These are phyloP conservation scores for Chloromyia formosa DNA, from an alignment of 2,888 invertebrate genomes.

Conservation along the genomic window DNA sequence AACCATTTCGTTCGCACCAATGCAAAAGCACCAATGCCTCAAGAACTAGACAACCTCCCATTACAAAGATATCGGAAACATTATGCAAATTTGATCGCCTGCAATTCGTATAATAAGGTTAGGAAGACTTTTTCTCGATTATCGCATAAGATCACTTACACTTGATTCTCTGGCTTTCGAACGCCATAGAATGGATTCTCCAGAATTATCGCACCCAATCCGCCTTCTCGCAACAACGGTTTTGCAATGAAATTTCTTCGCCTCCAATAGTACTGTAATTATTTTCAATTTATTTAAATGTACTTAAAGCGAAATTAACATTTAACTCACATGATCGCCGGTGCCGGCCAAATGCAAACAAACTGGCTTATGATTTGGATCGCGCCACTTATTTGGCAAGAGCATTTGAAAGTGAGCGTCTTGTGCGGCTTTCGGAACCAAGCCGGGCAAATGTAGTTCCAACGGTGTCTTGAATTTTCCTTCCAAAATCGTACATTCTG, in stretches of 20 bases:
- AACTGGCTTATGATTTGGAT: conserved; percentile 76
- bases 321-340: conserved; percentile 88
- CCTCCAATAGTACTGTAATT: conserved; percentile 84
- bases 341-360: conserved; percentile 97
- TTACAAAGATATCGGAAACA: conserved; percentile 97
- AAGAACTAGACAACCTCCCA: conserved; percentile 96
- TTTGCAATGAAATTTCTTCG: conserved; percentile 89
- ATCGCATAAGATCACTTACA: conserved; percentile 67
- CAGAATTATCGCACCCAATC: conserved; percentile 91
- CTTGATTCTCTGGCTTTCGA: conserved; percentile 87
- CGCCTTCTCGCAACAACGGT: conserved; percentile 86
- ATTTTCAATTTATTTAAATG: not conserved
- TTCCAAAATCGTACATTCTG: conserved; percentile 80
- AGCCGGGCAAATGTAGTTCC: conserved; percentile 81
- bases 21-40: conserved; percentile 91
- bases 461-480: conserved; percentile 91
- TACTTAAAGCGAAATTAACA: conserved; percentile 15
- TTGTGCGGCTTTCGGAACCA: conserved; percentile 84
- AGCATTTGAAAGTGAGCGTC: conserved; percentile 86
- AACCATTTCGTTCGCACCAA: conserved; percentile 92
- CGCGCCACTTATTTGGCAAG: conserved; percentile 82
- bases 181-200: conserved; percentile 97
- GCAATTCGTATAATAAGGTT: conserved; percentile 52
- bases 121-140: conserved; percentile 20
- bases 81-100: conserved; percentile 92